A percentile compares a stretch with the other conserved stretches of the same genome.
Conservation (phyloP, 2,888 invertebrate species). For the Allygus modestus region DNA sequence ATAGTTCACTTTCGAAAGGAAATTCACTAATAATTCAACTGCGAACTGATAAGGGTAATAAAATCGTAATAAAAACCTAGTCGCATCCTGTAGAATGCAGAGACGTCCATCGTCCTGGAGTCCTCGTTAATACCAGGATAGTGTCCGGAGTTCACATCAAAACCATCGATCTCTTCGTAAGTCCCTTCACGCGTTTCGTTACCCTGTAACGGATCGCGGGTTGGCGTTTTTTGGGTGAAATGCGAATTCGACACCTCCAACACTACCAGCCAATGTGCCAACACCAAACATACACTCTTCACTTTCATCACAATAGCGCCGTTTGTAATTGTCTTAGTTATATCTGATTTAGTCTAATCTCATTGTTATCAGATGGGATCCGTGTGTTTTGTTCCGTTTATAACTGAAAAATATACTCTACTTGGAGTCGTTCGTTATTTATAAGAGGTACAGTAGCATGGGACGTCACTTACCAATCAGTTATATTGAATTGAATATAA, state of each 20-base stretch:
- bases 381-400: too few species aligned
- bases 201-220: neutral
- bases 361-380: too few species aligned
- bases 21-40: too few species aligned
- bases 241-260: neutral
- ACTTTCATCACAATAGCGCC: neutral
- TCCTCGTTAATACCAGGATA: slow-evolving; percentile 25
- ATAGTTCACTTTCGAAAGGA: too few species aligned
- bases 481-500: too few species aligned
- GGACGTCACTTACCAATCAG: too few species aligned
- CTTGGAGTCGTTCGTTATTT: too few species aligned
- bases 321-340: too few species aligned
- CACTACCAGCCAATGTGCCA: neutral
- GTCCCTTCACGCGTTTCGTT: neutral
- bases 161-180: slow-evolving; percentile 16
- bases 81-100: slow-evolving; percentile 26
- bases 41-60: too few species aligned
- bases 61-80: slow-evolving; percentile 40
- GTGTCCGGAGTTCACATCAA: neutral
- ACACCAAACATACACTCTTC: neutral
- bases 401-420: too few species aligned
- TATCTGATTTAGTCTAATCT: neutral
- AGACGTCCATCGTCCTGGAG: slow-evolving; percentile 32
- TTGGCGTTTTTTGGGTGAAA: neutral
- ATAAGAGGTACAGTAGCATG: too few species aligned